These are phyloP conservation scores for Origma solitaria DNA, from an alignment of 2,113 vertebrate genomes.

Conservation along the genomic window DNA sequence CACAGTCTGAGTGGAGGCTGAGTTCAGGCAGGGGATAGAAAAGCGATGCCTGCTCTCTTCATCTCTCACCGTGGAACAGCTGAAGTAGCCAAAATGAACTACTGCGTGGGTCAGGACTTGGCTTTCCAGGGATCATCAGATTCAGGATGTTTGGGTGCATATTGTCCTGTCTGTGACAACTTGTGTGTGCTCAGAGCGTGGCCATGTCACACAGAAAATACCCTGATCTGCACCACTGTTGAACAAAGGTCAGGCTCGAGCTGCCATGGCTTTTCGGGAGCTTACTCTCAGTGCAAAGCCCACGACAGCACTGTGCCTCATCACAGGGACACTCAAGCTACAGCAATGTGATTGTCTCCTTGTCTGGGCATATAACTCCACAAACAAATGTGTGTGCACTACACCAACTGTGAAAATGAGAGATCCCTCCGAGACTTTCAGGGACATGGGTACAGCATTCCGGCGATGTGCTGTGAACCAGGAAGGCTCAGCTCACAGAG, in stretches of 20 bases:
- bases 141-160: background rate
- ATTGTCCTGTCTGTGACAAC: background rate
- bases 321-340: background rate
- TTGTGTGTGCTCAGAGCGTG: background rate
- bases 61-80: background rate
- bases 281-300: background rate
- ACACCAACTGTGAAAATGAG: background rate
- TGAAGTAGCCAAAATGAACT: background rate
- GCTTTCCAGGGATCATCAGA: background rate
- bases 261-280: background rate
- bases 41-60: background rate
- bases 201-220: background rate
- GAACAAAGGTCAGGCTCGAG: background rate
- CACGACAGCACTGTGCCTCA: background rate
- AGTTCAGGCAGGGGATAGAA: background rate
- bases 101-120: background rate
- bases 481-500: background rate
- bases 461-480: background rate
- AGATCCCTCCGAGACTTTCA: background rate
- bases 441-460: background rate
- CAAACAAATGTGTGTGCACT: background rate
- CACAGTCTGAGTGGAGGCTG: background rate
- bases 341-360: slow-evolving; percentile 4
- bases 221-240: background rate
- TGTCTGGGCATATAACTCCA: background rate